phyloP scores from a whole-genome alignment of 2,113 vertebrate genomes.

The Muscicapa adusta region DNA sequence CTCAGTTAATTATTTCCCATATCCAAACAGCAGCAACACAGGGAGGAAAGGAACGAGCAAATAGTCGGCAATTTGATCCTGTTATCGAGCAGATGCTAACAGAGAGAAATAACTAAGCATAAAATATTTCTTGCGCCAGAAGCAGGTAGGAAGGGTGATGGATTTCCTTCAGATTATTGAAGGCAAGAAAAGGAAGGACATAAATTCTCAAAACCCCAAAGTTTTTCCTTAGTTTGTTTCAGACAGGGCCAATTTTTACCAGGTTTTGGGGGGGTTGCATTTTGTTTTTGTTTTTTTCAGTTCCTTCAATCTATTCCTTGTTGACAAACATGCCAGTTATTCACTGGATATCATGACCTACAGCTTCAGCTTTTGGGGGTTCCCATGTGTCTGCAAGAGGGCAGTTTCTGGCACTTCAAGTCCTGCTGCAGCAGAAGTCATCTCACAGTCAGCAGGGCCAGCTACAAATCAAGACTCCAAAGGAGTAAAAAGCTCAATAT shows the following conservation, averaged over 20 bases:
- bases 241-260: background rate
- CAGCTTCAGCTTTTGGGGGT: background rate
- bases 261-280: background rate
- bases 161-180: background rate
- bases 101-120: background rate
- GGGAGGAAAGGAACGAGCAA: background rate
- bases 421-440: background rate
- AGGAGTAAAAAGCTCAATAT: background rate
- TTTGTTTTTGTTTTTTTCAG: background rate
- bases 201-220: background rate
- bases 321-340: conserved; percentile 14
- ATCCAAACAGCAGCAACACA: background rate
- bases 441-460: background rate
- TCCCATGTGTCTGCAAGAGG: background rate
- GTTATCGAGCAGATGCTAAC: background rate
- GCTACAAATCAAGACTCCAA: background rate
- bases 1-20: background rate
- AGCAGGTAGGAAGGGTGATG: background rate
- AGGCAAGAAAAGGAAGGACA: background rate
- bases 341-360: background rate
- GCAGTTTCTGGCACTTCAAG: background rate
- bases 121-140: background rate
- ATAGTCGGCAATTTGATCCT: background rate
- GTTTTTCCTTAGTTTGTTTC: background rate
- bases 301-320: background rate